A percentile compares a stretch with the other conserved stretches of the same genome.
Conservation (phyloP, 2,888 invertebrate species). For the Bellardia bayeri region DNA sequence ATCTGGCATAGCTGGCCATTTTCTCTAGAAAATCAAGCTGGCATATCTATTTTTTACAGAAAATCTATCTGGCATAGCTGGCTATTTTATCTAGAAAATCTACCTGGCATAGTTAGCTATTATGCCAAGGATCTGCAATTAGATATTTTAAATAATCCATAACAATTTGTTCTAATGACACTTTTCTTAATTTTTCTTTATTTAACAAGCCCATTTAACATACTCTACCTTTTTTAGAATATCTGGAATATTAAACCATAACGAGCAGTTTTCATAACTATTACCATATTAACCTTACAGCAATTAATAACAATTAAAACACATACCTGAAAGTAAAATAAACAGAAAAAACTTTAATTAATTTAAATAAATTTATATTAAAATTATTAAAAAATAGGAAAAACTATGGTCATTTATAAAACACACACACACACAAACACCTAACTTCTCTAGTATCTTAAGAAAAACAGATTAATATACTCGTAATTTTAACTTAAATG, state of each 20-base stretch:
- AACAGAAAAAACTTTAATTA: constrained; percentile 47
- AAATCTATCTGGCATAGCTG: too few relatives aligned
- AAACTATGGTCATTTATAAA: constrained; percentile 1
- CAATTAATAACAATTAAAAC: constrained; percentile 53
- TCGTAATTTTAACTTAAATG: constrained; percentile 58
- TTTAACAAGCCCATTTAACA: not conserved
- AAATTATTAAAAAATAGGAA: constrained; percentile 37
- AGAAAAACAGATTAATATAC: constrained; percentile 56
- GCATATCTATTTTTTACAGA: too few relatives aligned
- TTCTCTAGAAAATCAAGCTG: too few relatives aligned
- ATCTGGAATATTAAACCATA: not conserved
- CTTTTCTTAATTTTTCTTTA: not conserved
- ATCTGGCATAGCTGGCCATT: too few relatives aligned
- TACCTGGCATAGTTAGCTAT: too few relatives aligned
- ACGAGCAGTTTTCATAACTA: constrained; percentile 35
- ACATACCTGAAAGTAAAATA: constrained; percentile 67
- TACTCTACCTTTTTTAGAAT: constrained; percentile 19
- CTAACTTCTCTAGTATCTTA: not conserved
- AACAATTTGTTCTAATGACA: not conserved
- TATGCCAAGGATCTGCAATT: not conserved
- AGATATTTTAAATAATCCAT: not conserved
- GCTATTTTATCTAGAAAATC: too few relatives aligned
- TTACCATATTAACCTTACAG: constrained; percentile 54
- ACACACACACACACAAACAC: not conserved
- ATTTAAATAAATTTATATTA: constrained; percentile 64